A percentile compares a stretch with the other conserved stretches of the same genome.
Evolutionary conservation across 2,797 vertebrate species (phyloP).

Genomic region (Philypnodon macrostomus): DNA sequence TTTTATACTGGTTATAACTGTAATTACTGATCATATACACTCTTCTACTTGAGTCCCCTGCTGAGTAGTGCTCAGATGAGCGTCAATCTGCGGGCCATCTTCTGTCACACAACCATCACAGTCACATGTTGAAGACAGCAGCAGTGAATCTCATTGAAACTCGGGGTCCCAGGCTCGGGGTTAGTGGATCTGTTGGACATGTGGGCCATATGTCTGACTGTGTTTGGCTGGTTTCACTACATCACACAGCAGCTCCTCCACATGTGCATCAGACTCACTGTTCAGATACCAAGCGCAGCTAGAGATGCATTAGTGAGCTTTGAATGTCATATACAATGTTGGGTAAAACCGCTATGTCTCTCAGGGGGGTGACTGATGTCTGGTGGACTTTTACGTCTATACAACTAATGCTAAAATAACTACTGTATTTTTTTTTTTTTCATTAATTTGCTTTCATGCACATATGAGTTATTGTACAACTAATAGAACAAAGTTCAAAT

Average conservation of each 20-base stretch:
- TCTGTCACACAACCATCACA: conserved; percentile 65
- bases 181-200: conserved; percentile 55
- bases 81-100: conserved; percentile 58
- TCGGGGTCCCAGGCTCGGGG: conserved; percentile 43
- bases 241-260: conserved; percentile 24
- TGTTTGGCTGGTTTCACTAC: conserved; percentile 41
- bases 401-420: neutral
- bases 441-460: neutral
- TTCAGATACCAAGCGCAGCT: conserved; percentile 12
- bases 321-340: neutral
- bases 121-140: conserved; percentile 67
- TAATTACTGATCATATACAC: too few species aligned
- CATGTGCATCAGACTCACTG: conserved; percentile 17
- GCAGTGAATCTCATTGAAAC: too few species aligned
- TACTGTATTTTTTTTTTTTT: neutral
- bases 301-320: conserved; percentile 7
- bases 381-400: neutral
- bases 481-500: too few species aligned
- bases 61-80: conserved; percentile 20
- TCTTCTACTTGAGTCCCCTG: too few species aligned
- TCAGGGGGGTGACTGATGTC: conserved; percentile 17
- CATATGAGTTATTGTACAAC: too few species aligned
- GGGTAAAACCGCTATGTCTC: neutral
- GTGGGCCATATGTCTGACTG: conserved; percentile 63
- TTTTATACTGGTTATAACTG: too few species aligned